A percentile compares a stretch with the other conserved stretches of the same genome.
phyloP scores from a whole-genome alignment of 2,888 invertebrate species.

The Neria commutata region DNA sequence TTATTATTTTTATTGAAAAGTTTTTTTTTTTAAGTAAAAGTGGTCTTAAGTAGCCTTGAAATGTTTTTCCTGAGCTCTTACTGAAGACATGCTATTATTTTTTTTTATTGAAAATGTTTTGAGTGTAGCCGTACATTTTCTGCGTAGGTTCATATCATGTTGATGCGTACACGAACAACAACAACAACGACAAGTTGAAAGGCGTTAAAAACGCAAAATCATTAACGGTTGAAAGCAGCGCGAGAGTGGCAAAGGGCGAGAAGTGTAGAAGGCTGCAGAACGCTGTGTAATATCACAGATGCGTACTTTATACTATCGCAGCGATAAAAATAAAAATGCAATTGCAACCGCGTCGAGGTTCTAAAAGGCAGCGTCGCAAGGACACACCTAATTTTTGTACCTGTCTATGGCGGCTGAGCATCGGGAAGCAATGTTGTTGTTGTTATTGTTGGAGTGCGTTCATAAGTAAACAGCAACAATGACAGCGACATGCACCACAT shows the following conservation, averaged over 20 bases:
- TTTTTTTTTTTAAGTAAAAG: no score
- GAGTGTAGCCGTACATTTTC: neutral
- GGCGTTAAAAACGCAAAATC: neutral
- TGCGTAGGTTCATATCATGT: conserved; percentile 5
- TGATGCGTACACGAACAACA: neutral
- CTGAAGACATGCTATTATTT: no score
- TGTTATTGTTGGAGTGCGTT: no score
- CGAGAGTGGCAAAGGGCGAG: neutral
- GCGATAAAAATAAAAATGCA: conserved; percentile 4
- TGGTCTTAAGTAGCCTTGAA: no score
- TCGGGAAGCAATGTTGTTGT: no score
- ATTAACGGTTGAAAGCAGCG: neutral
- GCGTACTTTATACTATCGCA: neutral
- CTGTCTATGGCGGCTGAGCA: neutral
- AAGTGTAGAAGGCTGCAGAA: no score
- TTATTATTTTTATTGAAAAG: neutral
- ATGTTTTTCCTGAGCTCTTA: no score
- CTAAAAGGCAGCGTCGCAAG: neutral
- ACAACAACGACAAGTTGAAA: neutral
- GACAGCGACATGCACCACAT: conserved; percentile 18
- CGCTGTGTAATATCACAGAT: neutral
- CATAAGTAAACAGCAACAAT: no score
- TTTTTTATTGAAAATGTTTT: neutral
- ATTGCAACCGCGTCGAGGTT: conserved; percentile 9
- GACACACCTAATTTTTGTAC: conserved; percentile 15